phyloP scores from a whole-genome alignment of 2,888 invertebrate genomes.

The Lepetodrilus schrolli region DNA sequence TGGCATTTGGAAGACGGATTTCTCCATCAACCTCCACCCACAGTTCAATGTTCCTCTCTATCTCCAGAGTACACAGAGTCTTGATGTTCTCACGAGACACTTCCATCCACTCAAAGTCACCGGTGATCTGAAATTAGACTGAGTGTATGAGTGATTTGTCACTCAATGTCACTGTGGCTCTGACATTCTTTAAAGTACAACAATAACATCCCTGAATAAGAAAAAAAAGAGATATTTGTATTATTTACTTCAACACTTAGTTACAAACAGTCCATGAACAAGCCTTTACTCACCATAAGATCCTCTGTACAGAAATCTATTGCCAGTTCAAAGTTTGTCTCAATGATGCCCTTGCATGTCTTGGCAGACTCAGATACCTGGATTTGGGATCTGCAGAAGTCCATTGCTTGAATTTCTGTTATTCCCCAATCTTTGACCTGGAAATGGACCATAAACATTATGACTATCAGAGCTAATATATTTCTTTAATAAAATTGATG shows the following conservation, averaged over 20 bases:
- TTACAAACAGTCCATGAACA: too few species aligned
- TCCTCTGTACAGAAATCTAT: slow-evolving; percentile 37
- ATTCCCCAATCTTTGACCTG: background rate
- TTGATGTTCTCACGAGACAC: slow-evolving; percentile 36
- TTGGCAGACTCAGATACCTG: background rate
- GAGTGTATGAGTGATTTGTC: too few species aligned
- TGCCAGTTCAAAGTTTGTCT: background rate
- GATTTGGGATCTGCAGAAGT: slow-evolving; percentile 9
- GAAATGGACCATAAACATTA: too few species aligned
- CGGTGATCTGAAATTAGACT: slow-evolving; percentile 44
- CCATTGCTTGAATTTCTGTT: background rate
- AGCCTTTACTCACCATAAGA: slow-evolving; percentile 38
- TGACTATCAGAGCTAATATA: too few species aligned
- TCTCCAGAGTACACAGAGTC: slow-evolving; percentile 38
- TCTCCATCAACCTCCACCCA: slow-evolving; percentile 34
- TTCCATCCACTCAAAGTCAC: slow-evolving; percentile 19
- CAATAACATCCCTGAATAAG: too few species aligned
- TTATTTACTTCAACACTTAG: too few species aligned
- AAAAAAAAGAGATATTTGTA: too few species aligned
- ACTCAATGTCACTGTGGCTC: too few species aligned
- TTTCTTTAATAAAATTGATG: too few species aligned
- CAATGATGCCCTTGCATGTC: slow-evolving; percentile 29
- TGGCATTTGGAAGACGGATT: slow-evolving; percentile 17
- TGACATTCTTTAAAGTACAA: too few species aligned
- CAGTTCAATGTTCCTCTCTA: slow-evolving; percentile 37